Conservation (phyloP, 2,113 vertebrate genomes). For the Hippocampus mohnikei region DNA sequence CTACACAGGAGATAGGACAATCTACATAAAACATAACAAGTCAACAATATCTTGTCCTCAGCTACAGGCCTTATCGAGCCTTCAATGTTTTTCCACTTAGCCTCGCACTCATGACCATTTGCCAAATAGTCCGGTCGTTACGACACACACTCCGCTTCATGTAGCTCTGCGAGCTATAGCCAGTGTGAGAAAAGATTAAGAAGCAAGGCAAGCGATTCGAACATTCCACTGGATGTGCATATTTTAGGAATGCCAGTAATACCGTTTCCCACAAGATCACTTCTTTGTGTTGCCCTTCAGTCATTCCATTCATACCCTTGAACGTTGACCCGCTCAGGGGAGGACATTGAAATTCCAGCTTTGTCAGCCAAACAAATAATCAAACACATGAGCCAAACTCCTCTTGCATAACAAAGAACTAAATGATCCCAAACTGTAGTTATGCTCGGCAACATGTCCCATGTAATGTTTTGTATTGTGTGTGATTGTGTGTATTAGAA, state of each 20-base stretch:
- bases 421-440: constrained; percentile 9
- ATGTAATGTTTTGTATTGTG: constrained; percentile 11
- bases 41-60: constrained; percentile 33
- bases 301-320: constrained; percentile 7
- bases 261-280: constrained; percentile 26
- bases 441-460: background rate
- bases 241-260: constrained; percentile 16
- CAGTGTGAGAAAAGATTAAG: constrained; percentile 2
- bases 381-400: constrained; percentile 3
- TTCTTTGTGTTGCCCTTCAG: constrained; percentile 5
- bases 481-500: constrained; percentile 40
- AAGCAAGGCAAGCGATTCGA: background rate
- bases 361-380: constrained; percentile 12
- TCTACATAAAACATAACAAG: constrained; percentile 34
- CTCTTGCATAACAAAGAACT: background rate
- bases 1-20: constrained; percentile 42
- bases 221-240: constrained; percentile 12
- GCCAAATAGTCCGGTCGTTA: constrained; percentile 45
- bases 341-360: constrained; percentile 9
- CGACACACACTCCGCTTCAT: constrained; percentile 43
- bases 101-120: constrained; percentile 38
- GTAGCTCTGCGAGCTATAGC: constrained; percentile 27
- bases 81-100: constrained; percentile 55
- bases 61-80: constrained; percentile 41
- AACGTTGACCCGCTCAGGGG: constrained; percentile 34